These are phyloP conservation scores for Sorex maritimensis DNA, from an alignment of 2,797 vertebrate genomes.

Conservation along the genomic window DNA sequence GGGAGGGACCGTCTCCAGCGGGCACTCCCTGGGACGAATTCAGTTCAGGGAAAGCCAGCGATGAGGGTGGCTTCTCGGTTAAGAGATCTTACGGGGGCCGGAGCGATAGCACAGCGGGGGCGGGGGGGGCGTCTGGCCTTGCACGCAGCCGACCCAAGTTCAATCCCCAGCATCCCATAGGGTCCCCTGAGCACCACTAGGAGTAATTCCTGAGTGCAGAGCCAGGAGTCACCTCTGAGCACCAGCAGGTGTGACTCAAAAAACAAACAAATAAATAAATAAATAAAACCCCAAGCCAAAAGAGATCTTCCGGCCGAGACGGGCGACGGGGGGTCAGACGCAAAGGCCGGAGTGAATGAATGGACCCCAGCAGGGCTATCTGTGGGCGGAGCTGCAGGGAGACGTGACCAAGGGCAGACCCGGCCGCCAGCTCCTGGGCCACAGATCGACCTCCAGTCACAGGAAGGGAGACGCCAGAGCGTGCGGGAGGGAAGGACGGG, in stretches of 20 bases:
- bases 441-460: background rate
- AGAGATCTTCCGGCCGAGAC: constrained; percentile 4
- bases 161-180: too few species aligned
- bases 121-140: too few species aligned
- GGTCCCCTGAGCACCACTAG: too few species aligned
- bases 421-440: constrained; percentile 1
- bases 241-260: too few species aligned
- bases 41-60: constrained; percentile 14
- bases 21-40: constrained; percentile 40
- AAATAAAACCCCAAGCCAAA: too few species aligned
- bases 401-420: background rate
- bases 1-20: background rate
- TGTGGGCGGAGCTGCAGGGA: constrained; percentile 3
- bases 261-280: too few species aligned
- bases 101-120: too few species aligned
- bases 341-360: constrained; percentile 23
- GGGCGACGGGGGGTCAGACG: background rate
- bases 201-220: too few species aligned
- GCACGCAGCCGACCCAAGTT: too few species aligned
- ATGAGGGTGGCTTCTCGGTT: constrained; percentile 35
- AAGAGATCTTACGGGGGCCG: background rate
- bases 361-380: background rate
- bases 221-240: too few species aligned
- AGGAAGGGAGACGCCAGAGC: constrained; percentile 16
- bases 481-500: background rate